These are phyloP conservation scores for Crocodylus rhombifer DNA, from an alignment of 2,797 vertebrate genomes.

Conservation along the genomic window DNA sequence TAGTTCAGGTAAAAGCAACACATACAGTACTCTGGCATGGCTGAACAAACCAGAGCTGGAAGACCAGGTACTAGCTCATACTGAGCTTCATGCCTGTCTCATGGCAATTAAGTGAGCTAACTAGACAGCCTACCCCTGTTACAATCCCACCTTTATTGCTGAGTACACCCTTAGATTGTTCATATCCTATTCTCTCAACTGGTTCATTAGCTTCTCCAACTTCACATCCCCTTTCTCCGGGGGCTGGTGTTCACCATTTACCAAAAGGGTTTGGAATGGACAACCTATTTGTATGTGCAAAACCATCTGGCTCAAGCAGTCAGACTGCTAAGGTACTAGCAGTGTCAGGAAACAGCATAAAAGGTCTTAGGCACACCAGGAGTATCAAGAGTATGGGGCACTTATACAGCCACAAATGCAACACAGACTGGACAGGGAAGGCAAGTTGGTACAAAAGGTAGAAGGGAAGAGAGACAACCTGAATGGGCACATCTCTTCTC, in stretches of 20 bases:
- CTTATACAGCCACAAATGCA: background rate
- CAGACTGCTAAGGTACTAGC: no score
- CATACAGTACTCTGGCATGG: no score
- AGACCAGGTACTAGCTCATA: no score
- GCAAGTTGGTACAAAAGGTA: background rate
- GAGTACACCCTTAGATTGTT: background rate
- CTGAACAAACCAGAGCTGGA: no score
- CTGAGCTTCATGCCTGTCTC: no score
- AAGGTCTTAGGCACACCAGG: background rate
- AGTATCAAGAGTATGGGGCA: background rate
- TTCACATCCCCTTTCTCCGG: background rate
- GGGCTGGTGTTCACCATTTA: background rate
- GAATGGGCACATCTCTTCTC: background rate
- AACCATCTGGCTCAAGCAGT: no score
- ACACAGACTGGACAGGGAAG: background rate
- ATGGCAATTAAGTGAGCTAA: no score
- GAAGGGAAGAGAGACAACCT: background rate
- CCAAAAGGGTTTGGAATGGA: no score
- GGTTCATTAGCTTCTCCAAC: background rate
- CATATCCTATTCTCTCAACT: background rate
- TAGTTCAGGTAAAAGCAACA: no score
- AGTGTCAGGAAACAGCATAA: background rate
- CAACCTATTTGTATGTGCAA: no score
- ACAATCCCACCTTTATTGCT: no score
- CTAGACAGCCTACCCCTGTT: no score